phyloP scores from a whole-genome alignment of 2,113 vertebrate genomes.

The Onychostoma macrolepis region DNA sequence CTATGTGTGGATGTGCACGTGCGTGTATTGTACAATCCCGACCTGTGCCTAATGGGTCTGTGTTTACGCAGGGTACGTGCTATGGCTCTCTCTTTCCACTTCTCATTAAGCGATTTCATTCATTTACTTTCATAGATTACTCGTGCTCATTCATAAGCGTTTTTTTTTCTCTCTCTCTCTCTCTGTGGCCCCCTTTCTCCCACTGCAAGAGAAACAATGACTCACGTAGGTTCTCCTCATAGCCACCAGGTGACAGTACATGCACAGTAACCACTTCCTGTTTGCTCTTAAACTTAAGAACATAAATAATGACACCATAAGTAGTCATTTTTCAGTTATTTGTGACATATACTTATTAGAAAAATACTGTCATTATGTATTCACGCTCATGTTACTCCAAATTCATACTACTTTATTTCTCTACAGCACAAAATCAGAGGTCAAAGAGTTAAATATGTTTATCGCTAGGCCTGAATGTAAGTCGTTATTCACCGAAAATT shows the following conservation, averaged over 20 bases:
- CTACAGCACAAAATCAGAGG: neutral
- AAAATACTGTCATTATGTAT: neutral
- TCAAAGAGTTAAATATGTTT: neutral
- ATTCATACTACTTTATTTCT: neutral
- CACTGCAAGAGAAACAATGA: neutral
- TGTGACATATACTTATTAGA: neutral
- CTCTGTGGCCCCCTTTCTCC: neutral
- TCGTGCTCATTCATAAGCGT: neutral
- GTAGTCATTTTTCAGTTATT: neutral
- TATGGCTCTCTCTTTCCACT: neutral
- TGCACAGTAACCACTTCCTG: neutral
- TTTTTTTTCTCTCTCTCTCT: neutral
- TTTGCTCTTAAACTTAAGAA: neutral
- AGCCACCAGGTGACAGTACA: constrained; percentile 24
- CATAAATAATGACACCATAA: neutral
- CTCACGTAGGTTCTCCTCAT: neutral
- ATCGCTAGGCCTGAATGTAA: neutral
- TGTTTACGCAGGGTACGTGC: neutral
- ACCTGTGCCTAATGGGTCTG: neutral
- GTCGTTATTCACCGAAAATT: neutral
- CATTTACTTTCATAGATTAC: neutral
- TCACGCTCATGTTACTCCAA: neutral
- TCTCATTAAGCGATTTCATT: neutral
- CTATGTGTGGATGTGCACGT: neutral
- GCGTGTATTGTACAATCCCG: neutral